Evolutionary conservation across 2,113 vertebrate species (phyloP), one percentile per base, ranked within the genome.

Genomic region (Nothobranchius kuhntae): DNA sequence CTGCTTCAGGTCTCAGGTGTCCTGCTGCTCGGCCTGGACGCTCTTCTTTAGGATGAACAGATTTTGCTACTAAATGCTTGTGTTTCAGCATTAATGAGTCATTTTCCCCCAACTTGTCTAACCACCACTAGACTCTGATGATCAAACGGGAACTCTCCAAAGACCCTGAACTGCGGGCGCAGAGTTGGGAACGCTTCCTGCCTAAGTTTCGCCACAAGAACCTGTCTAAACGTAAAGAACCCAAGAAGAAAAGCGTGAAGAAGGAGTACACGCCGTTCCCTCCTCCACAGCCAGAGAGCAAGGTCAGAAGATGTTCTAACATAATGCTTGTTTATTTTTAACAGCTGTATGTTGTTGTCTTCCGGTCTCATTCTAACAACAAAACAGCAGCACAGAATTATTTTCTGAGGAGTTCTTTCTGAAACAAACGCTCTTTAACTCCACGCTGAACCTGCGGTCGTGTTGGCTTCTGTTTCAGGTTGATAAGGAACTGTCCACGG

Each of bases 251-350:
- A 91, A 94, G 78, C 4, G 53, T 83, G 26, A 99, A 98, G 92
- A 98, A 96, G 86, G 94, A 94, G 36, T 99, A 99, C 85, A 99
- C 98, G 0, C 98, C 97, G 0, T 99, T 99, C 93, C 98, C 97
- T 9, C 97, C 97, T 1, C 89, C 94, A 0, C 97, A 97, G 84
- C 96, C 95, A 3, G 96, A 98, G 77, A 98, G 95, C 92, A 93
- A 97, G 96, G 97, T 98, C 15, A 57, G 4, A 30, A 30, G 75
- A 26, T 21, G 21, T 21, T 21, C 21, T 21, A 21, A 21, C 21
- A 21, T 12, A 21, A 24, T 0, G 2, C 9, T 40, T 40, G 38
- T 40, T 40, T 40, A 7, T 40, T 9, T 40, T 30, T 30, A 30
- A 30, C 30, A 30, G 30, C 30, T 30, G 2, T 4, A 30, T 30